These are phyloP conservation scores for Onychostruthus taczanowskii DNA, from an alignment of 2,113 vertebrate species.

Conservation along the genomic window DNA sequence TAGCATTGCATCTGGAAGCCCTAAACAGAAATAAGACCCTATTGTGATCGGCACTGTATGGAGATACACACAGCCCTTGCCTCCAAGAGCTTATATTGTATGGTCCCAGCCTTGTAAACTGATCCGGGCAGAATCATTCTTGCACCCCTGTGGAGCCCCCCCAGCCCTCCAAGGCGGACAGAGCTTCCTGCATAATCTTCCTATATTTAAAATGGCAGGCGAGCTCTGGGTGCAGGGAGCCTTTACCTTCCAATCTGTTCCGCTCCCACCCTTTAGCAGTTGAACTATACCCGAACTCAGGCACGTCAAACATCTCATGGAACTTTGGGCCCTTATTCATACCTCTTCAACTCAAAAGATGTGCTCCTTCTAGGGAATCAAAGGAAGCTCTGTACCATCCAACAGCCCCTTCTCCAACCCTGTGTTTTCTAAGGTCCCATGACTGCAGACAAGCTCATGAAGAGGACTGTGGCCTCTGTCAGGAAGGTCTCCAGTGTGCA, in stretches of 20 bases:
- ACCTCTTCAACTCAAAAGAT: not conserved
- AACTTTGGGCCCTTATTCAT: not conserved
- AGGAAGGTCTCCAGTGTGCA: rapidly evolving
- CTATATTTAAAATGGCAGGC: not conserved
- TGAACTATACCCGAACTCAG: not conserved
- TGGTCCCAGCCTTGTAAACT: conserved; percentile 11
- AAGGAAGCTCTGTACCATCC: not conserved
- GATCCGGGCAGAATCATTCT: not conserved
- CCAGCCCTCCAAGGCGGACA: not conserved
- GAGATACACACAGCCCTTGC: conserved; percentile 32
- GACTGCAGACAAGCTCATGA: not conserved
- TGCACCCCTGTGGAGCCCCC: not conserved
- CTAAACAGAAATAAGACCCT: conserved; percentile 44
- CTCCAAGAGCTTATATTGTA: conserved; percentile 43
- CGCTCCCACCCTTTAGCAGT: not conserved
- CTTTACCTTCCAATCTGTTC: not conserved
- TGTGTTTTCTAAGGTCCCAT: not conserved
- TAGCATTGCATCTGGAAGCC: conserved; percentile 60
- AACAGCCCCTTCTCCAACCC: not conserved
- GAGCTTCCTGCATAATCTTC: not conserved
- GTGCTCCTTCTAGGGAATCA: not conserved
- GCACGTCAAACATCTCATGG: not conserved
- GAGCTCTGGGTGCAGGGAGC: not conserved
- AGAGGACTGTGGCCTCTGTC: not conserved
- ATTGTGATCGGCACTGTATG: conserved; percentile 37